phyloP scores from a whole-genome alignment of 2,113 vertebrate genomes.

The Mobula birostris region DNA sequence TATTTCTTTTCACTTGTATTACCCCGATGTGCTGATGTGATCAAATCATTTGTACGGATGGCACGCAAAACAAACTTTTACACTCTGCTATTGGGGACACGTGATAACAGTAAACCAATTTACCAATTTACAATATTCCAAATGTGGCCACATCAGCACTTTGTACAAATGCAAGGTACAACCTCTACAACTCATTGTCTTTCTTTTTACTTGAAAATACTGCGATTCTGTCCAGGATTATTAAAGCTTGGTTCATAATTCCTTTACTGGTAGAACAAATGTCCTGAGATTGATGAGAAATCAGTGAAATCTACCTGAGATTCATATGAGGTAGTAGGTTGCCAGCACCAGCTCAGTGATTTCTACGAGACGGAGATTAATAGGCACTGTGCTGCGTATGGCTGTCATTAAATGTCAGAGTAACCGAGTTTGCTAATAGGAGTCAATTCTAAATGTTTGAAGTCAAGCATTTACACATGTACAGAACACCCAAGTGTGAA shows the following conservation, averaged over 20 bases:
- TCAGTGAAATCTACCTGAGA: constrained; percentile 23
- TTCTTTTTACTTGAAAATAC: neutral
- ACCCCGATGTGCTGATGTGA: too few relatives aligned
- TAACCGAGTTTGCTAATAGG: constrained; percentile 22
- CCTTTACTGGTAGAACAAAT: neutral
- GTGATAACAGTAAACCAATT: too few relatives aligned
- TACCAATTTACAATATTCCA: too few relatives aligned
- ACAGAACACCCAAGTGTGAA: constrained; percentile 4
- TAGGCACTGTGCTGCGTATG: neutral
- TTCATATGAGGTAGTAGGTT: constrained; percentile 9
- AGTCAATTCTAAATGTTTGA: neutral
- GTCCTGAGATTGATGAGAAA: neutral
- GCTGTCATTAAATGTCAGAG: constrained; percentile 34
- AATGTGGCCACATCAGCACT: too few relatives aligned
- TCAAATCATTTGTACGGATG: too few relatives aligned
- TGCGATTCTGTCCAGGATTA: neutral
- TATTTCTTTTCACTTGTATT: too few relatives aligned
- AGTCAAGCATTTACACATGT: constrained; percentile 34
- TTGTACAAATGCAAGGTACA: too few relatives aligned
- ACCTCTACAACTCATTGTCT: too few relatives aligned
- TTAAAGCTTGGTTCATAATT: neutral
- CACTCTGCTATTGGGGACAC: too few relatives aligned
- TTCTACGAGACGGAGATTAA: constrained; percentile 34
- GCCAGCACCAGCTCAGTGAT: constrained; percentile 1
- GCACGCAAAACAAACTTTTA: too few relatives aligned